Evolutionary conservation across 2,888 invertebrate genomes (phyloP), one percentile per base, ranked within the genome.

Genomic region (Melanostoma mellinum): DNA sequence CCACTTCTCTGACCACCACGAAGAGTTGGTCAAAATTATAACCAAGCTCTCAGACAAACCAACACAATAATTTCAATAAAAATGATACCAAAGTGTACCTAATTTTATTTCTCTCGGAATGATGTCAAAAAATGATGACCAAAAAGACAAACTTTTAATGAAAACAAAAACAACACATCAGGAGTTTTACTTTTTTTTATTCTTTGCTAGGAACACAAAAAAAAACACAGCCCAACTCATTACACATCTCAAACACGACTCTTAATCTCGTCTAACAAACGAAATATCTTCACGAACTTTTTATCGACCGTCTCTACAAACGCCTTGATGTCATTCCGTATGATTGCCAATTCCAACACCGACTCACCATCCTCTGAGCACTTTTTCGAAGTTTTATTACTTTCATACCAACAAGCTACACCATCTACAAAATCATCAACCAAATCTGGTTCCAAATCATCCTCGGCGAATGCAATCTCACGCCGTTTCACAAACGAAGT

Each of bases 341-440:
- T 89, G 50, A 90, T 88, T 2, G 90, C 89, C 10, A 90, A 79
- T 72, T 90, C 90, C 50, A 90, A 40, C 36, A 81, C 40, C 0
- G 79, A 69, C 6, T 85, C 85, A 1, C 73, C 78, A 10, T 73
- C 86, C 3, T 86, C 87, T n/a, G 87, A 87, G 82, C 89, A 89
- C 38, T 88, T 89, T 58, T 88, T 89, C 0, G 88, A 87, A 5
- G 75, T 75, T 63, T 87, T 89, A 58, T 88, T 89, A 79, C 87
- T 90, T 81, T 90, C 90, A 48, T 89, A 90, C 90, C 90, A 90
- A 72, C 90, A 90, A 35, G 90, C 90, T 46, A 90, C 88, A 30
- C 90, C 90, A 67, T 90, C 88, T n/a, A 90, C 87, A 79, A 88
- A 90, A 65, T 90, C 90, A 68, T 90, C 90, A n/a, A 90, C 90